A percentile compares a stretch with the other conserved stretches of the same genome.
These are phyloP conservation scores for Semaprochilodus insignis DNA, from an alignment of 2,797 vertebrate genomes.

Conservation along the genomic window DNA sequence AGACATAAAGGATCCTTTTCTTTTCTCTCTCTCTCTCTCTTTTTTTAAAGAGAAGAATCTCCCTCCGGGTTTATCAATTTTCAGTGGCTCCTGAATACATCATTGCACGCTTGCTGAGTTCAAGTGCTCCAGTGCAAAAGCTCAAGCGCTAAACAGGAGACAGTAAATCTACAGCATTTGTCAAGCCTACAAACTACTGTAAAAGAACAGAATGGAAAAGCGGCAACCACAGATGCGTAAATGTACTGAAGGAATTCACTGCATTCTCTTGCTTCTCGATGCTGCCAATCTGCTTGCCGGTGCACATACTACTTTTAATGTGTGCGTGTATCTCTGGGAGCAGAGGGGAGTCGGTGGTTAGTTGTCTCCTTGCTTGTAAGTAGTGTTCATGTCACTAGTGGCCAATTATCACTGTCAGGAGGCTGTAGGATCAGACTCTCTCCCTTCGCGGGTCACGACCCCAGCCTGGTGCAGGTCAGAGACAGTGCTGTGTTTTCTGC, in stretches of 20 bases:
- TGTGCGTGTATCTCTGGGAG: slow-evolving; percentile 29
- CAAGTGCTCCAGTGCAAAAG: slow-evolving; percentile 29
- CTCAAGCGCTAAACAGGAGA: slow-evolving; percentile 35
- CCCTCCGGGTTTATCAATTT: slow-evolving; percentile 61
- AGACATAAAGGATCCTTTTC: slow-evolving; percentile 38
- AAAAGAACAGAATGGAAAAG: slow-evolving; percentile 30
- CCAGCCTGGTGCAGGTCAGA: slow-evolving; percentile 74
- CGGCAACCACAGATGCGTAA: slow-evolving; percentile 55
- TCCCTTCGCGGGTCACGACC: slow-evolving; percentile 79
- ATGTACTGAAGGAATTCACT: slow-evolving; percentile 58
- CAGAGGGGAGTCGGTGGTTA: slow-evolving; percentile 57
- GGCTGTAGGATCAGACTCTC: slow-evolving; percentile 70
- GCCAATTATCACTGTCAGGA: slow-evolving; percentile 84
- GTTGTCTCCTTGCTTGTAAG: slow-evolving; percentile 76
- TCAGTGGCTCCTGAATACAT: slow-evolving; percentile 50
- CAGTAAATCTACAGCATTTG: slow-evolving; percentile 48
- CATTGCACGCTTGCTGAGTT: slow-evolving; percentile 42
- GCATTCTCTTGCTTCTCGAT: slow-evolving; percentile 59
- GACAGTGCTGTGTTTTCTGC: slow-evolving; percentile 73
- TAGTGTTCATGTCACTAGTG: slow-evolving; percentile 75
- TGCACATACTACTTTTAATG: slow-evolving; percentile 57
- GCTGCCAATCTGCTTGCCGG: slow-evolving; percentile 61
- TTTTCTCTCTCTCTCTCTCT: slow-evolving; percentile 9
- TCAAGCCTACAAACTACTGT: slow-evolving; percentile 56
- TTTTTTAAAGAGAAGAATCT: slow-evolving; percentile 43